Conservation (phyloP, 1,140 invertebrate species). For the Micrasema longulum region DNA sequence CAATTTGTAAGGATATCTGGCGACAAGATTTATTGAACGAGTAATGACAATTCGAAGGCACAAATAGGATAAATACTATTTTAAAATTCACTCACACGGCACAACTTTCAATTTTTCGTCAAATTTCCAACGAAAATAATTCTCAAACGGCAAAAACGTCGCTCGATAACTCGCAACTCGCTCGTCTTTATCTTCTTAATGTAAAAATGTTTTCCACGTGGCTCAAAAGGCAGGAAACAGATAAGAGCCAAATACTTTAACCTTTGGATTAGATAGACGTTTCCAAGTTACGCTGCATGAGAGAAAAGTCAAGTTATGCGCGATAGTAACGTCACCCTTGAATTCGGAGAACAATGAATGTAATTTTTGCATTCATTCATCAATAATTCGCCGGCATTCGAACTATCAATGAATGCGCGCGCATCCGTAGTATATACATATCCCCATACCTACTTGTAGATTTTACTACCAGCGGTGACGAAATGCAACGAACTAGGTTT, state of each 20-base stretch:
- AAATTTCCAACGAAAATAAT: too few relatives aligned
- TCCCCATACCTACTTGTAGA: neutral
- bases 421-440: slow-evolving; percentile 25
- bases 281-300: neutral
- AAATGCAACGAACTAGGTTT: too few relatives aligned
- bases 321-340: neutral
- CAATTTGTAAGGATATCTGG: slow-evolving; percentile 14
- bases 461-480: neutral
- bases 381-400: slow-evolving; percentile 26
- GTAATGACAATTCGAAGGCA: too few relatives aligned
- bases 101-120: too few relatives aligned
- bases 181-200: too few relatives aligned
- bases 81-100: too few relatives aligned
- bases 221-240: neutral
- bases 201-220: too few relatives aligned
- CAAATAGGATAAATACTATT: too few relatives aligned
- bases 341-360: slow-evolving; percentile 11
- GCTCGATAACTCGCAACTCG: too few relatives aligned
- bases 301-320: too few relatives aligned
- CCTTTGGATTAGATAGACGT: too few relatives aligned
- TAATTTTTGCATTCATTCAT: slow-evolving; percentile 28
- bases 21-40: slow-evolving; percentile 10
- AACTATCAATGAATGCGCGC: slow-evolving; percentile 27
- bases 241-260: neutral
- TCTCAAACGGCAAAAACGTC: too few relatives aligned